phyloP scores from a whole-genome alignment of 2,113 vertebrate genomes.

The Amphilophus citrinellus region DNA sequence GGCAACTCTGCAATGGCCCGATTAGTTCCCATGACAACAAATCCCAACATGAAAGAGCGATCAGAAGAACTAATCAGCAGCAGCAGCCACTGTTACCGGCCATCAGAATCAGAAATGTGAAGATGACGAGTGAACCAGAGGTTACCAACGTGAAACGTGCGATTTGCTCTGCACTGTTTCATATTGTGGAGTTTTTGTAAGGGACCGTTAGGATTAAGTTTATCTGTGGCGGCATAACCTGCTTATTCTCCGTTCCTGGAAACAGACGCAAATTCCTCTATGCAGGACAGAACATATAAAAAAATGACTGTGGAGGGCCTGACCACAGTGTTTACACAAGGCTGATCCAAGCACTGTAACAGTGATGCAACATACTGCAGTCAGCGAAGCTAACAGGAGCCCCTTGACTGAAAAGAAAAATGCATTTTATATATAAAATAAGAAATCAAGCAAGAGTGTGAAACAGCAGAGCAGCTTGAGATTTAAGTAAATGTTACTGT shows the following conservation, averaged over 20 bases:
- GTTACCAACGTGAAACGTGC: not conserved
- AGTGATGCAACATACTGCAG: not conserved
- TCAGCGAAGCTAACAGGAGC: not conserved
- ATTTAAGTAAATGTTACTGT: not conserved
- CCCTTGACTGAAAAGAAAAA: not conserved
- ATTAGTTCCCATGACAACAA: constrained; percentile 71
- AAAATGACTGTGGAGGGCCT: not conserved
- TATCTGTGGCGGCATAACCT: not conserved
- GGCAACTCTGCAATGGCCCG: constrained; percentile 35
- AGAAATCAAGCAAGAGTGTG: not conserved
- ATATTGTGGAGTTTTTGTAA: constrained; percentile 3
- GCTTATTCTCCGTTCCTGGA: not conserved
- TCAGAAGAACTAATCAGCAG: constrained; percentile 37
- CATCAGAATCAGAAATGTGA: not conserved
- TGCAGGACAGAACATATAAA: not conserved
- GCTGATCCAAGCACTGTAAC: constrained; percentile 11
- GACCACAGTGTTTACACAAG: not conserved
- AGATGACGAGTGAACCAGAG: constrained; percentile 5
- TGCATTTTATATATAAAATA: not conserved
- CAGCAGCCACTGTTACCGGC: not conserved
- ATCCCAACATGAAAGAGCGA: constrained; percentile 55
- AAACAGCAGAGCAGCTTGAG: not conserved
- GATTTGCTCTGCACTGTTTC: not conserved
- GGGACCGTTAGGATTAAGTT: not conserved
- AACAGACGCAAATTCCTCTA: not conserved